Conservation (phyloP, 2,888 invertebrate genomes). For the Xestobium rufovillosum region DNA sequence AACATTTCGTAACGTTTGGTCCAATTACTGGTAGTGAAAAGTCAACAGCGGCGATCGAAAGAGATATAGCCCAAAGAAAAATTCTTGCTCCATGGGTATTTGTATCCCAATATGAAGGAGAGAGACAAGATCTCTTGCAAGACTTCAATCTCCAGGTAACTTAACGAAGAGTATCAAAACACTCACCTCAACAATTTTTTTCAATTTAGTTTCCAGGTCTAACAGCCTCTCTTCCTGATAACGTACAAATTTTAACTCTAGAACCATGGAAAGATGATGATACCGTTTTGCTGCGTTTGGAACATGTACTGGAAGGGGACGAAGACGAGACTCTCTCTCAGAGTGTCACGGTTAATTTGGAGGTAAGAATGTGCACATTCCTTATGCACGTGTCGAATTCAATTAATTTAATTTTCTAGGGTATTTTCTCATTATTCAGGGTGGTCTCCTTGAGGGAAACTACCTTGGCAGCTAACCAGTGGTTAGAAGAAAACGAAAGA, state of each 20-base stretch:
- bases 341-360: conserved; percentile 48
- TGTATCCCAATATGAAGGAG: conserved; percentile 48
- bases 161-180: conserved; percentile 8
- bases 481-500: conserved; percentile 46
- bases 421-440: conserved; percentile 51
- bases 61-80: too few species aligned
- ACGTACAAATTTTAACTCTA: conserved; percentile 51
- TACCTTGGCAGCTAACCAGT: conserved; percentile 61
- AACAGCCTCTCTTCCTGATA: conserved; percentile 44
- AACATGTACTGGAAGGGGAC: conserved; percentile 60
- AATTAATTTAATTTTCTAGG: conserved; percentile 33
- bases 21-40: conserved; percentile 20
- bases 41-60: too few species aligned
- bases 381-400: not conserved
- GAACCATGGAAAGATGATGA: conserved; percentile 52
- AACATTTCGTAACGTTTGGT: conserved; percentile 29
- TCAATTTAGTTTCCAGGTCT: conserved; percentile 44
- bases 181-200: conserved; percentile 3
- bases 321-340: conserved; percentile 51
- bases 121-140: too few species aligned
- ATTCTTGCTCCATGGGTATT: too few species aligned
- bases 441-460: conserved; percentile 55
- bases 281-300: conserved; percentile 60
- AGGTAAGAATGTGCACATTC: too few species aligned
- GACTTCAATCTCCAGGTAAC: too few species aligned